Evolutionary conservation across 2,113 vertebrate genomes (phyloP), one percentile per base, ranked within the genome.

Genomic region (Catagonus wagneri): DNA sequence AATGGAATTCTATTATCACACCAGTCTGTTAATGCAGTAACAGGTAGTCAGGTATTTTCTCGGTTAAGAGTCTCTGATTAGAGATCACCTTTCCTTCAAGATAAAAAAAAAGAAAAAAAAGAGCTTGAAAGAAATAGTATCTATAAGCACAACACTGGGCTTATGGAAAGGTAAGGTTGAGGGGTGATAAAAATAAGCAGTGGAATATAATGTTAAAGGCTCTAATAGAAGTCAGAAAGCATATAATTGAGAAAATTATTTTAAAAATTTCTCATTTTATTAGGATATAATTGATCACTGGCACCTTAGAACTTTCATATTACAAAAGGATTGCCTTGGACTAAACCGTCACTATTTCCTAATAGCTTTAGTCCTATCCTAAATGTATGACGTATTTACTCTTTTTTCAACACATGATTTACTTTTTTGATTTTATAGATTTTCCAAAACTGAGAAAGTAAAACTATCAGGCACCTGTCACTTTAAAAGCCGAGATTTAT

Each of bases 401-500:
- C 7, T 74, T 85, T 84, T 44, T 7, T 65, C 68, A 72, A 65
- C 8, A 50, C 9, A 79, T 71, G 11, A 76, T 39, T 89, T 80
- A 69, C 3, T n/a, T 75, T 72, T 74, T 75, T 65, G 8, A 79
- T 15, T 76, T 76, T 61, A 72, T 81, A 54, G 9, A 63, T 56
- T 81, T 81, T 72, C 25, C 25, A 86, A 58, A 89, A 68, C 36
- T 34, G 29, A 56, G 85, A 78, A 27, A 15, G 11, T 84, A 72
- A 90, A 89, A 75, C 34, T 86, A 10, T 0, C 66, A 96, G 3
- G 14, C 60, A 58, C 22, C 14, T 92, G 10, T 80, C 27, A 75
- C 5, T 85, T 81, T 95, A 29, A 89, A 86, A 44, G 20, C 76
- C 13, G 25, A 85, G 68, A 95, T 89, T 58, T 74, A 58, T 56